A percentile compares a stretch with the other conserved stretches of the same genome.
Conservation (phyloP, 2,797 vertebrate species). For the Pristis pectinata region DNA sequence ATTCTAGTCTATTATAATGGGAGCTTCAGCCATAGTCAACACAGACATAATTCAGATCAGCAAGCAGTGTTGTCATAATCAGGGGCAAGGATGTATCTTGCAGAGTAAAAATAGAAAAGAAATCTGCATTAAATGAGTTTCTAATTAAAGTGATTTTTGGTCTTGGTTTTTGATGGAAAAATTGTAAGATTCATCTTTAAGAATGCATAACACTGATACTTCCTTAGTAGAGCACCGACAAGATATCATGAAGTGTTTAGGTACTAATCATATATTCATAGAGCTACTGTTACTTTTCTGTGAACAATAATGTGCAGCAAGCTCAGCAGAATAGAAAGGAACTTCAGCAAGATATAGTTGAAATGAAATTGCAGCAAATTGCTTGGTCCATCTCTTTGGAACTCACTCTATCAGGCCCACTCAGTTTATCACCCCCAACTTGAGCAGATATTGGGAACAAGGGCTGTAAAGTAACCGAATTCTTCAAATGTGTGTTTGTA, state of each 20-base stretch:
- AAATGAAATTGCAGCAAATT: background rate
- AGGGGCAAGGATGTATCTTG: background rate
- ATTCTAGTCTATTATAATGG: background rate
- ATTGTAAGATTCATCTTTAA: background rate
- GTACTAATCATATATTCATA: too few relatives aligned
- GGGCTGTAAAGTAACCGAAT: too few relatives aligned
- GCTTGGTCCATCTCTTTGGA: background rate
- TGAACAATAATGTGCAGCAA: too few relatives aligned
- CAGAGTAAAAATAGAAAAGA: background rate
- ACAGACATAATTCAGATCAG: background rate
- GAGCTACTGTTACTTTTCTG: too few relatives aligned
- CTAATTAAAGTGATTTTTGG: background rate
- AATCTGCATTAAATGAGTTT: background rate
- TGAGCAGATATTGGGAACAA: too few relatives aligned
- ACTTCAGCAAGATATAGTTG: background rate
- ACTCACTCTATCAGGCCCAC: too few relatives aligned
- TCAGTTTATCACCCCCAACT: too few relatives aligned
- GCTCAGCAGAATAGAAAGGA: background rate
- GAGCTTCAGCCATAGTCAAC: background rate
- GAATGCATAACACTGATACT: too few relatives aligned
- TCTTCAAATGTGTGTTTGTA: too few relatives aligned
- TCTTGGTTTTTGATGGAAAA: background rate
- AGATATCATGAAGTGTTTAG: too few relatives aligned
- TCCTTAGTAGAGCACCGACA: background rate
- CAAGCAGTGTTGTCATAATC: background rate